These are phyloP conservation scores for Amorpha juglandis DNA, from an alignment of 2,888 invertebrate species.

Conservation along the genomic window DNA sequence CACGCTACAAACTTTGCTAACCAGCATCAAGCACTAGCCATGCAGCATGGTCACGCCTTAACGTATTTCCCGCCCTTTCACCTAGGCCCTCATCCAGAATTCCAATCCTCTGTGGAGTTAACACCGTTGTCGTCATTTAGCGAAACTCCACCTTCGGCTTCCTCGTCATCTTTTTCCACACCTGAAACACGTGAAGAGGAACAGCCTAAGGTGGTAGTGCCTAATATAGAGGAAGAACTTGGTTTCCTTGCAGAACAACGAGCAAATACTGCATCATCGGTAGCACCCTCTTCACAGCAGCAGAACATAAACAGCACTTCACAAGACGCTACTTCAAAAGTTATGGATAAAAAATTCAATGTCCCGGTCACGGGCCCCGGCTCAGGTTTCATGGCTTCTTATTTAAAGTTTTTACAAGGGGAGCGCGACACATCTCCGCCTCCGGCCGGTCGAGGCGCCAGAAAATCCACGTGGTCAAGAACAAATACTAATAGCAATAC, in stretches of 20 bases:
- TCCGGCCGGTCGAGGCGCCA: slow-evolving; percentile 87
- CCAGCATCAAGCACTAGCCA: slow-evolving; percentile 87
- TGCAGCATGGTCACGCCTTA: slow-evolving; percentile 88
- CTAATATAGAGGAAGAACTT: slow-evolving; percentile 94
- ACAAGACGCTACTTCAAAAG: slow-evolving; percentile 78
- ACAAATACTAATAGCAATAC: slow-evolving; percentile 70
- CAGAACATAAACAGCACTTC: slow-evolving; percentile 77
- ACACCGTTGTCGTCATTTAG: slow-evolving; percentile 84
- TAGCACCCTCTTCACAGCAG: slow-evolving; percentile 81
- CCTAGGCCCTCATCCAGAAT: slow-evolving; percentile 87
- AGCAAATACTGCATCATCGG: slow-evolving; percentile 78
- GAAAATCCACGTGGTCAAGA: slow-evolving; percentile 88
- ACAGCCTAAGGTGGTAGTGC: slow-evolving; percentile 93
- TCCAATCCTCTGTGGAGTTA: slow-evolving; percentile 87
- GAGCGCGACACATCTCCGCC: slow-evolving; percentile 93
- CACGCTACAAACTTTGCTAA: slow-evolving; percentile 83
- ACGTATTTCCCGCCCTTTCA: slow-evolving; percentile 92
- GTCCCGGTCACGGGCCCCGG: slow-evolving; percentile 85
- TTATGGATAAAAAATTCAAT: slow-evolving; percentile 86
- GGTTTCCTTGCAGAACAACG: slow-evolving; percentile 89
- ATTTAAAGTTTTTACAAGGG: slow-evolving; percentile 92
- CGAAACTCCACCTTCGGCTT: slow-evolving; percentile 84
- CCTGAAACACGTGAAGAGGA: slow-evolving; percentile 86
- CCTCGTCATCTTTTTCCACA: slow-evolving; percentile 83
- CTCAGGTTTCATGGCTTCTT: slow-evolving; percentile 94